Base-by-base conservation (phyloP, 2,113 vertebrate species). In the Nematolebias whitei region DNA sequence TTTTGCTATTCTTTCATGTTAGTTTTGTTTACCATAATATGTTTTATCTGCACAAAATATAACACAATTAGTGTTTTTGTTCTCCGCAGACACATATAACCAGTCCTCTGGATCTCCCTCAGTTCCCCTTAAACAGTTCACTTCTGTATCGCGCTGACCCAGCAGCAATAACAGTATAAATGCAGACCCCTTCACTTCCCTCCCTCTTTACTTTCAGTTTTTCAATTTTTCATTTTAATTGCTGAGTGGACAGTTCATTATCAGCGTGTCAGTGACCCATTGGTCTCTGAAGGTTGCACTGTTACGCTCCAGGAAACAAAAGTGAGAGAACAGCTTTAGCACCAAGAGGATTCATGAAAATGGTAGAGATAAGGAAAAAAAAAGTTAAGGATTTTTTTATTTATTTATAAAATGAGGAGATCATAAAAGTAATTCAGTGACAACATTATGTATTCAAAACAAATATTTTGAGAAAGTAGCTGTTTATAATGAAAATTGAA, bases 171-270 rank as follows among this genome's bases (percentile, higher is more conserved):
- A 48, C 59, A 43, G 49, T 69, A 68, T 54, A 43, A 63, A 85
- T 60, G 63, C 29, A 66, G 48, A 76, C 55, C 61, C 62, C 64
- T 38, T 47, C 65, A 62, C 26, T 71, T 39, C 62, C 69, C 75
- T 55, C 24, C 35, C 12, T 23, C 26, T 69, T 84, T 81, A 78
- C 45, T 72, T 68, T 71, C 63, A 68, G 73, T 88, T 89, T 82
- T 65, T 72, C 83, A 88, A 83, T 86, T 86, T 86, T 87, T 89
- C 80, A 91, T 90, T 87, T 88, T 88, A 92, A 92, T 92, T 93
- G 87, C 84, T 81, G 80, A 80, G 68, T 74, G 72, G 90, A 91
- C 89, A 91, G 90, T 86, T 92, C 84, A 92, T 91, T 92, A 90
- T 90, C 76, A 77, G 80, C 64, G 58, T 65, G 80, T 89, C 85